Conservation (phyloP, 2,113 vertebrate genomes). For the Ciconia stormi region DNA sequence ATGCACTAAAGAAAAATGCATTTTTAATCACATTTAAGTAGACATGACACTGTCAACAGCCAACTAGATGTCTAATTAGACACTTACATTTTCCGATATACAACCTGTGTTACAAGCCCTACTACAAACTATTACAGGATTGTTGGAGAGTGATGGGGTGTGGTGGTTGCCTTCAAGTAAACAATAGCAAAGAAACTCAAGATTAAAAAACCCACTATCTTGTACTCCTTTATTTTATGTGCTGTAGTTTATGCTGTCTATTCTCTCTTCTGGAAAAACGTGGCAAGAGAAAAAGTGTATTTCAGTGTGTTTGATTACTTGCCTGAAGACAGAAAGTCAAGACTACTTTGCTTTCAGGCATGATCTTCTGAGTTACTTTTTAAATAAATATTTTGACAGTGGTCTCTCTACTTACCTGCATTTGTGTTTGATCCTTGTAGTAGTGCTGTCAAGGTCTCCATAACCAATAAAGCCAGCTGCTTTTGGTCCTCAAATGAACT, state of each 20-base stretch:
- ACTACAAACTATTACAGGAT: background rate
- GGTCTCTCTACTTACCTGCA: constrained; percentile 78
- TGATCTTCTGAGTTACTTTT: background rate
- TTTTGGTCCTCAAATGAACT: constrained; percentile 92
- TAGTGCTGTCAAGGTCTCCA: constrained; percentile 94
- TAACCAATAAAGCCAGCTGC: constrained; percentile 92
- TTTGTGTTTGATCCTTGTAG: constrained; percentile 96
- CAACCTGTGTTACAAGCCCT: background rate
- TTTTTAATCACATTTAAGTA: background rate
- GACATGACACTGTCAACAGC: background rate
- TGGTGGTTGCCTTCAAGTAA: background rate
- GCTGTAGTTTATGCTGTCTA: background rate
- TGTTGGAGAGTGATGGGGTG: background rate
- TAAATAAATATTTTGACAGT: background rate
- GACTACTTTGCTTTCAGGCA: background rate
- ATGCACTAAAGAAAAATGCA: background rate
- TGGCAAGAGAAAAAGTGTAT: background rate
- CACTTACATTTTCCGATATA: background rate
- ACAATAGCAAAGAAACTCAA: background rate
- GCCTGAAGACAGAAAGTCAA: background rate
- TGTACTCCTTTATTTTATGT: background rate
- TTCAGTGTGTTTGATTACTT: background rate
- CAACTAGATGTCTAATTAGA: background rate
- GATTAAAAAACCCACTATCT: background rate
- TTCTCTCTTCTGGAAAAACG: background rate